phyloP scores from a whole-genome alignment of 2,888 invertebrate genomes.

The Ectemnius continuus region DNA sequence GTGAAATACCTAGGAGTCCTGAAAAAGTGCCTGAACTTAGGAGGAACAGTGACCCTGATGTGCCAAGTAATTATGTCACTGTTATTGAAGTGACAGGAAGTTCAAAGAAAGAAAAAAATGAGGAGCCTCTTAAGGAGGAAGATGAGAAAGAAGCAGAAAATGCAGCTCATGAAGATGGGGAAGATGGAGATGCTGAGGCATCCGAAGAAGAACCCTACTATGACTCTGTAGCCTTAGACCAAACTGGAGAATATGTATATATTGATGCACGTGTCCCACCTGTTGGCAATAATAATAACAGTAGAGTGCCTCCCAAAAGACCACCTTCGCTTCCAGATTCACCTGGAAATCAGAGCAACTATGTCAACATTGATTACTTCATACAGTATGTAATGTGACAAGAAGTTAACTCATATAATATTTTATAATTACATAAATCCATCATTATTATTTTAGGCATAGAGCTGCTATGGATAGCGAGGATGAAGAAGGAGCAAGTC shows the following conservation, averaged over 20 bases:
- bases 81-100: slow-evolving; percentile 92
- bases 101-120: slow-evolving; percentile 74
- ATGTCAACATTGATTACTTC: slow-evolving; percentile 95
- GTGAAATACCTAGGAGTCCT: slow-evolving; percentile 75
- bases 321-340: slow-evolving; percentile 84
- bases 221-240: slow-evolving; percentile 80
- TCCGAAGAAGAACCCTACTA: slow-evolving; percentile 79
- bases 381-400: slow-evolving; percentile 83
- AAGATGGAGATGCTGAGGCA: slow-evolving; percentile 75
- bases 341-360: slow-evolving; percentile 89
- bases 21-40: slow-evolving; percentile 74
- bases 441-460: slow-evolving; percentile 61
- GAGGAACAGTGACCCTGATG: slow-evolving; percentile 78
- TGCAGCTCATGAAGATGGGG: slow-evolving; percentile 74
- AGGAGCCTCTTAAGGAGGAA: slow-evolving; percentile 80
- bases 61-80: slow-evolving; percentile 86
- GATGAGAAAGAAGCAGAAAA: slow-evolving; percentile 74
- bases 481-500: slow-evolving; percentile 75
- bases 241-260: slow-evolving; percentile 86
- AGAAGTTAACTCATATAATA: neutral
- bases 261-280: slow-evolving; percentile 83
- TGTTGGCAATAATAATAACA: slow-evolving; percentile 69
- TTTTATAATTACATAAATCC: neutral
- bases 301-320: slow-evolving; percentile 70
- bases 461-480: slow-evolving; percentile 76